phyloP scores from a whole-genome alignment of 2,113 vertebrate species.

The Eurystomus gularis region DNA sequence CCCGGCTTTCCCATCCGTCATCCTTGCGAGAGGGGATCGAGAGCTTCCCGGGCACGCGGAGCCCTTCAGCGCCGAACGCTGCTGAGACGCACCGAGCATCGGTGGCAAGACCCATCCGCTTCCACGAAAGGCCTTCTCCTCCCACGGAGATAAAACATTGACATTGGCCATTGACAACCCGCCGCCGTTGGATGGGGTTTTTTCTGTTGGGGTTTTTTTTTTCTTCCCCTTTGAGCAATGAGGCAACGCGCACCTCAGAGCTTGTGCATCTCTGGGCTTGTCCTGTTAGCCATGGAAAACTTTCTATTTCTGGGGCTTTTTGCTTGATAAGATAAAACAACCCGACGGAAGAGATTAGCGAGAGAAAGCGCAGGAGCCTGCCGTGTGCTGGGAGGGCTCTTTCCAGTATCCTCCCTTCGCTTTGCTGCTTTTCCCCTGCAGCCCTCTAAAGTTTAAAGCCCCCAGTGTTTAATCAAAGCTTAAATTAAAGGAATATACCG shows the following conservation, averaged over 20 bases:
- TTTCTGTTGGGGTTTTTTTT: background rate
- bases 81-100: background rate
- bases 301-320: conserved; percentile 87
- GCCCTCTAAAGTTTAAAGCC: background rate
- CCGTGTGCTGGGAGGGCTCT: background rate
- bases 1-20: conserved; percentile 56
- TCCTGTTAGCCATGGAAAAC: conserved; percentile 73
- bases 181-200: background rate
- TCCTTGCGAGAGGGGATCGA: background rate
- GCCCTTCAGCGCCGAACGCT: background rate
- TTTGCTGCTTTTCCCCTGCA: background rate
- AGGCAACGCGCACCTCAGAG: background rate
- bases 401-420: background rate
- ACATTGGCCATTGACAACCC: background rate
- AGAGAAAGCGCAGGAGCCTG: conserved; percentile 46
- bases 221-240: background rate
- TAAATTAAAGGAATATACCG: background rate
- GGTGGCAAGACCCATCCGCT: background rate
- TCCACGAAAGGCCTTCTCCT: background rate
- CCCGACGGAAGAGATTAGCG: conserved; percentile 65
- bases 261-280: conserved; percentile 25
- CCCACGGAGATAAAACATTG: background rate
- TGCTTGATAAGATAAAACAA: conserved; percentile 83
- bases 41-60: background rate
- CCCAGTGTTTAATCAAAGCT: conserved; percentile 4